Base-by-base conservation (phyloP, 2,797 vertebrate genomes). In the Micropoecilia bifurca region DNA sequence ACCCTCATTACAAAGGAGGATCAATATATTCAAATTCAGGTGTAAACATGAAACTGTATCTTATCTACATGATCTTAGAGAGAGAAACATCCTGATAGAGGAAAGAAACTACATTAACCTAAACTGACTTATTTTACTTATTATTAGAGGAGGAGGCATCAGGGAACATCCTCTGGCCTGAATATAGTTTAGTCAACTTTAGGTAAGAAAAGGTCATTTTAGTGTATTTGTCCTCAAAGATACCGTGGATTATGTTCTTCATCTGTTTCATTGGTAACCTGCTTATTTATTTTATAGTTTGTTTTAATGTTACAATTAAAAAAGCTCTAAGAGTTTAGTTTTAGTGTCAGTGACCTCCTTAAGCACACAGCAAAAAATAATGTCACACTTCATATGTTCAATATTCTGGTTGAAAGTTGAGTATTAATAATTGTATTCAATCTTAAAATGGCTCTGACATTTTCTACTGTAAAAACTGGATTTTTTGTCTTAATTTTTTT, bases 191-290 rank as follows among this genome's bases (percentile, higher is more conserved):
- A 25, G 3, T 53, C 0, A 53, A 33, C 33, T 33, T 33, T 33
- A 33, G 33, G 1, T 33, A 33, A 53, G 50, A 53, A 25, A 8
- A 53, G 10, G 3, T 1, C 0, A n/a, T 25, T 53, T 53, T 10
- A 53, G 50, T 53, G 2, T 53, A 3, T n/a, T 25, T 53, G 8
- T 53, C 48, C 48, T 22, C 6, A 41, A 77, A 85, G 47, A 89
- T 87, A 85, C 59, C 75, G 57, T 77, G 76, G 69, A 48, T 6
- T 77, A 73, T 82, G 1, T n/a, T 77, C 10, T 30, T 82, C 47
- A 9, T 75, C 22, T 30, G 3, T 76, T 33, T 84, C 68, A 48
- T 46, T 45, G 50, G 86, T 88, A 68, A 87, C 86, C 79, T 33
- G 33, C 66, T 82, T 16, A 8, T 71, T 72, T 68, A 2, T 18